Evolutionary conservation across 2,888 invertebrate species (phyloP), one percentile per base, ranked within the genome.

Genomic region (Sympetrum striolatum): DNA sequence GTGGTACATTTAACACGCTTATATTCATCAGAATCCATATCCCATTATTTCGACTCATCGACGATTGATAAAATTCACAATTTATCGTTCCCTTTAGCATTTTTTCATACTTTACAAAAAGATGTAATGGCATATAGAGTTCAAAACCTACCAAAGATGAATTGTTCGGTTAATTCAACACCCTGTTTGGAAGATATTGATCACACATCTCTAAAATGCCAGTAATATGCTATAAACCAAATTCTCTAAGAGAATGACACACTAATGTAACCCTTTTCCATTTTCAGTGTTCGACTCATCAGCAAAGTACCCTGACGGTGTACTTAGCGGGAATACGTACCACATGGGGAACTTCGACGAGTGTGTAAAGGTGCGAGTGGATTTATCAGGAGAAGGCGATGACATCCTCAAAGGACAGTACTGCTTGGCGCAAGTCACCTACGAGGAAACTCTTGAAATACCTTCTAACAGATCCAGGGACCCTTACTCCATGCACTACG

Each of bases 291-390:
- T 92, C 90, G 93, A 93, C 90, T 91, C 93, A 0, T 93, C 93
- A 14, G 92, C 92, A 2, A 93, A 93, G 90, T 92, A 92, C 91
- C 92, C 93, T 10, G 92, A 93, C 64, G 93, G 93, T n/a, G 91
- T 93, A 79, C 91, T 93, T 53, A 92, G 92, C 31, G 93, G 93
- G 4, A 91, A 93, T 37, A 93, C 92, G 5, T 91, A 92, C 35
- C 93, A 93, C 91, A 92, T 92, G 22, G 93, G 93, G n/a, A 93
- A 92, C 81, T 93, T 93, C 81, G 93, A 93, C 90, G 92, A 93
- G 73, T 93, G 93, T 44, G 81, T 90, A 14, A 25, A 18, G 39
- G 60, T 86, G 22, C 58, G 58, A 18, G 86, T 86, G 18, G 86
- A 86, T 31, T 64, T 86, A 14, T 44, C 79, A 12, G 81, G 22